Conservation (phyloP, 2,888 invertebrate genomes). For the Bembecia ichneumoniformis region DNA sequence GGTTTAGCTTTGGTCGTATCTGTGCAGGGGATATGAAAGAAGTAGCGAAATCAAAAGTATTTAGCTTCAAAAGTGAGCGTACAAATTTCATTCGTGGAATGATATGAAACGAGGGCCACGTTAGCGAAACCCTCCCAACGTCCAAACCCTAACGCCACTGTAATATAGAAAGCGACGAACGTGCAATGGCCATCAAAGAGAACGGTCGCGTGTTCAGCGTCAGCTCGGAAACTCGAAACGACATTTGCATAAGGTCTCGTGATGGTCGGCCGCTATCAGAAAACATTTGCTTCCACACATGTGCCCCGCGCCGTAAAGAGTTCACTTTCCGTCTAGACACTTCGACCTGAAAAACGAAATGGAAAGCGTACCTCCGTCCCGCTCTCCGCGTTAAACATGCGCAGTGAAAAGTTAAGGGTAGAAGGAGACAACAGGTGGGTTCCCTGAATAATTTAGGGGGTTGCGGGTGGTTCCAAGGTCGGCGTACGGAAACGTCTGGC, state of each 20-base stretch:
- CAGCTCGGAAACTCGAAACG: slow-evolving; percentile 13
- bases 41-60: no score
- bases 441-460: slow-evolving; percentile 30
- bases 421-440: slow-evolving; percentile 57
- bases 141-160: background rate
- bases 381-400: slow-evolving; percentile 58
- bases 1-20: no score
- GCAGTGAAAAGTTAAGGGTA: slow-evolving; percentile 34
- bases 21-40: no score
- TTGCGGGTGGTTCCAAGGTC: slow-evolving; percentile 48
- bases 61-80: no score
- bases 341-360: slow-evolving; percentile 60
- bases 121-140: background rate
- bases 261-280: slow-evolving; percentile 22
- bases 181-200: slow-evolving; percentile 9
- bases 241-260: slow-evolving; percentile 36
- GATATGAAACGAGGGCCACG: background rate
- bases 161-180: slow-evolving; percentile 1
- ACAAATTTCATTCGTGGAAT: no score
- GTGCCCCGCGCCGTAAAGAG: slow-evolving; percentile 49
- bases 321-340: slow-evolving; percentile 67
- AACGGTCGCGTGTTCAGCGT: slow-evolving; percentile 19
- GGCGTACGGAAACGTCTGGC: slow-evolving; percentile 66
- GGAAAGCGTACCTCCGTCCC: slow-evolving; percentile 33
- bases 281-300: slow-evolving; percentile 25